Base-by-base conservation (phyloP, 1,140 invertebrate species). In the Eriocheir sinensis region DNA sequence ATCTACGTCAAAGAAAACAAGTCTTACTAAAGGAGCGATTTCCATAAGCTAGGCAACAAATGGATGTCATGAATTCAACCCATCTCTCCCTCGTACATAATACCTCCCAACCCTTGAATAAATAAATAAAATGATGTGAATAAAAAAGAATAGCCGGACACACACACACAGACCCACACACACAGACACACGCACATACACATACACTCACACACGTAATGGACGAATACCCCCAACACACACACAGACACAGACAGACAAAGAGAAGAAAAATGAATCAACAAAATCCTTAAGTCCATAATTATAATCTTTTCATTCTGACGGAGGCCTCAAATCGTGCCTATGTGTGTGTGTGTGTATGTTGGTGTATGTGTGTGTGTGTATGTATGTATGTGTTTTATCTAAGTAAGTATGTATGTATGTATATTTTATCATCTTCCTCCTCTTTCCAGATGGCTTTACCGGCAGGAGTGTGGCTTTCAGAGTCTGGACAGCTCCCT, bases 401-500 rank as follows among this genome's bases (percentile, higher is more conserved):
- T 72, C 6, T 72, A 15, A 8, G 44, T 48, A 15, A 8, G 44
- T 15, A 15, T 48, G 44, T 48, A 15, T 48, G 44, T 48, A 15
- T 48, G 44, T 15, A 15, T 48, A 15, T 48, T 34, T 38, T 89
- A 89, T 12, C 92, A 89, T 12, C 60, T 91, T 94, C 53, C 79
- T 38, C 83, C 53, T 88, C 48, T 90, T 96, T 96, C 15, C 96
- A 97, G 97, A 95, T 98, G 97, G 96, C 96, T 98, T 89, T 97
- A 98, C 96, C 97, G 97, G 40, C 97, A 98, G 80, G 97, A 97
- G 0, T 97, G 98, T 9, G 97, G 97, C 44, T 97, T 98, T 40
- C 97, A 97, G 90, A 97, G 98, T 0, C 97, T 98, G 1, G 96
- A 97, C 0, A 98, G 97, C 0, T 98, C 98, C 15, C 96, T 98